phyloP scores from a whole-genome alignment of 2,113 vertebrate genomes.

The Lanius ludovicianus region DNA sequence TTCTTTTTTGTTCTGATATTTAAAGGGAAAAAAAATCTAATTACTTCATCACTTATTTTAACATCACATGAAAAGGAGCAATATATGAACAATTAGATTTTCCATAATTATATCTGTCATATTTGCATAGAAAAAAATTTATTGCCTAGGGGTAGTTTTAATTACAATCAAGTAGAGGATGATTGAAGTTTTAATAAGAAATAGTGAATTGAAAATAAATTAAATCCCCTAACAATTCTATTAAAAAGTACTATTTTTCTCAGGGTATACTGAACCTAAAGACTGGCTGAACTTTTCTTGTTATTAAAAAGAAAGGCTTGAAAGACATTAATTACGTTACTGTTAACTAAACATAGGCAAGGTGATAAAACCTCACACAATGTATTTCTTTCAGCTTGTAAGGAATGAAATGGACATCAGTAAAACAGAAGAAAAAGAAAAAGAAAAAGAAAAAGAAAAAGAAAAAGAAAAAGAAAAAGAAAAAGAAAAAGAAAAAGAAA shows the following conservation, averaged over 20 bases:
- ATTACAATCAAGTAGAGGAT: constrained; percentile 63
- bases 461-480: too few relatives aligned
- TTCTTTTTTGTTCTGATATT: not conserved
- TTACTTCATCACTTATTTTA: constrained; percentile 25
- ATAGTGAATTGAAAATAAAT: constrained; percentile 51
- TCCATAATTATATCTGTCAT: constrained; percentile 58
- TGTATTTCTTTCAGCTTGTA: not conserved
- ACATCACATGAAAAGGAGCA: constrained; percentile 21
- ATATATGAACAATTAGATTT: constrained; percentile 48
- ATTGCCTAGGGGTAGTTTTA: constrained; percentile 65
- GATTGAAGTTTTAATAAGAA: constrained; percentile 69
- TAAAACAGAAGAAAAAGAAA: fast-evolving
- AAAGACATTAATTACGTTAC: constrained; percentile 39
- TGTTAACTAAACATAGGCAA: not conserved
- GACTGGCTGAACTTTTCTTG: not conserved
- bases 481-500: too few relatives aligned
- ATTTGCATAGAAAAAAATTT: constrained; percentile 62
- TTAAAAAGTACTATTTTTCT: constrained; percentile 19
- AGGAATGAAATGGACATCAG: not conserved
- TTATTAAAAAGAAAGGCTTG: constrained; percentile 7
- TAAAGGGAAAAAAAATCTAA: not conserved
- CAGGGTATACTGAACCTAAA: not conserved
- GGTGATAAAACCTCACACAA: not conserved
- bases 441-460: too few relatives aligned
- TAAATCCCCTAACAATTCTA: constrained; percentile 50